Conservation (phyloP, 1,140 invertebrate species). For the Anoplolepis gracilipes region DNA sequence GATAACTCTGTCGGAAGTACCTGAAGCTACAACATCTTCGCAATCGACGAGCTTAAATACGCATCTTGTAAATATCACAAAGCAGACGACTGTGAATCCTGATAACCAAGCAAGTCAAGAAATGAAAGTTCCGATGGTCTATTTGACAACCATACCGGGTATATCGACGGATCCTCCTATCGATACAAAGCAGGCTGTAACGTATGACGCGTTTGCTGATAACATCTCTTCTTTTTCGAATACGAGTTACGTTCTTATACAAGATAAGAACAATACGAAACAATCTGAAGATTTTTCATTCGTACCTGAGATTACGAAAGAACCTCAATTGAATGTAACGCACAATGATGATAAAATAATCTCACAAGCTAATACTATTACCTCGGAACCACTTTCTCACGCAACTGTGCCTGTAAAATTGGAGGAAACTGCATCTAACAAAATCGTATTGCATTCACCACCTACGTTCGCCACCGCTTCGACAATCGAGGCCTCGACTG, state of each 20-base stretch:
- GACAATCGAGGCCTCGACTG: constrained; percentile 22
- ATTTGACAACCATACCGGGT: constrained; percentile 3
- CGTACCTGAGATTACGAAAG: constrained; percentile 18
- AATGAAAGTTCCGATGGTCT: background rate
- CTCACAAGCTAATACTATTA: background rate
- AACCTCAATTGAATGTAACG: background rate
- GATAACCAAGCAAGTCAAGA: background rate
- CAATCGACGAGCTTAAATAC: background rate
- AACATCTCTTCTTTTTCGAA: constrained; percentile 9
- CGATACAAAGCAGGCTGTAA: constrained; percentile 8
- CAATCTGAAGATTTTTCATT: background rate
- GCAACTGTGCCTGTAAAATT: background rate
- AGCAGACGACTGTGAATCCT: background rate
- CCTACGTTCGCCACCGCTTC: background rate
- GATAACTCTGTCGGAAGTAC: constrained; percentile 29
- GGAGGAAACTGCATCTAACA: background rate
- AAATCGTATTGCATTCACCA: background rate
- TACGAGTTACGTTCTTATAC: constrained; percentile 15
- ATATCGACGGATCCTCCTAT: background rate
- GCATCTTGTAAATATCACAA: background rate
- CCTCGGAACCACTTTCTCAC: constrained; percentile 23
- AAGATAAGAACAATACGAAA: constrained; percentile 35
- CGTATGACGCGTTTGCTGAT: background rate
- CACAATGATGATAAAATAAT: constrained; percentile 19
- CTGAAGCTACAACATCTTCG: constrained; percentile 14